phyloP scores from a whole-genome alignment of 2,113 vertebrate species.

The Bostrychus sinensis region DNA sequence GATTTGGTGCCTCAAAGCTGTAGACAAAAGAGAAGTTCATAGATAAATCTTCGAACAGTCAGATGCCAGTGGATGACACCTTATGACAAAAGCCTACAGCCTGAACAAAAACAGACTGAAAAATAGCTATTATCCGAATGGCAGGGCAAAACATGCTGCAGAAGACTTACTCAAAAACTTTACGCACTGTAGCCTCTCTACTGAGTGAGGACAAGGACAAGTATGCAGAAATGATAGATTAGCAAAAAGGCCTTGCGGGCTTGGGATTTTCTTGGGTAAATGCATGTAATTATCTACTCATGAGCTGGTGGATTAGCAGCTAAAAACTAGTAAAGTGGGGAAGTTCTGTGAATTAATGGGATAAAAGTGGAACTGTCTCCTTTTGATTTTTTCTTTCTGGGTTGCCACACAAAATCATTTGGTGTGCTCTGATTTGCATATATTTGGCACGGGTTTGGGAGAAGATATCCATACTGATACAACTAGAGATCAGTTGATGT shows the following conservation, averaged over 20 bases:
- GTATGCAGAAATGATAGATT: constrained; percentile 30
- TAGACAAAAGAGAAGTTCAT: constrained; percentile 8
- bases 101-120: constrained; percentile 53
- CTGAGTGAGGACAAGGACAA: constrained; percentile 29
- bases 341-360: constrained; percentile 50
- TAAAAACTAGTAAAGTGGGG: constrained; percentile 13
- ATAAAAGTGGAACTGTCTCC: too few species aligned
- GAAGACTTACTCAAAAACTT: constrained; percentile 16
- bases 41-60: constrained; percentile 41
- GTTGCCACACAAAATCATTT: too few species aligned
- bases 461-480: too few species aligned
- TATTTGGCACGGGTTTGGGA: too few species aligned
- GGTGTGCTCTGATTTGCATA: too few species aligned
- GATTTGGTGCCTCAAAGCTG: constrained; percentile 19
- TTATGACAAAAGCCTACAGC: constrained; percentile 54
- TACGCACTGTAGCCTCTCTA: constrained; percentile 34
- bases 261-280: constrained; percentile 29
- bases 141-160: constrained; percentile 33
- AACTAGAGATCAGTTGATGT: too few species aligned
- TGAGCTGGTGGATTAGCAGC: constrained; percentile 30
- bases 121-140: constrained; percentile 70
- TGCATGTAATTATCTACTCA: constrained; percentile 39
- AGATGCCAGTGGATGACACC: constrained; percentile 45
- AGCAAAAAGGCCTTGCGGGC: constrained; percentile 22
- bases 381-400: too few species aligned